Evolutionary conservation across 2,797 vertebrate species (phyloP).

Genomic region (Acanthurus lineatus): DNA sequence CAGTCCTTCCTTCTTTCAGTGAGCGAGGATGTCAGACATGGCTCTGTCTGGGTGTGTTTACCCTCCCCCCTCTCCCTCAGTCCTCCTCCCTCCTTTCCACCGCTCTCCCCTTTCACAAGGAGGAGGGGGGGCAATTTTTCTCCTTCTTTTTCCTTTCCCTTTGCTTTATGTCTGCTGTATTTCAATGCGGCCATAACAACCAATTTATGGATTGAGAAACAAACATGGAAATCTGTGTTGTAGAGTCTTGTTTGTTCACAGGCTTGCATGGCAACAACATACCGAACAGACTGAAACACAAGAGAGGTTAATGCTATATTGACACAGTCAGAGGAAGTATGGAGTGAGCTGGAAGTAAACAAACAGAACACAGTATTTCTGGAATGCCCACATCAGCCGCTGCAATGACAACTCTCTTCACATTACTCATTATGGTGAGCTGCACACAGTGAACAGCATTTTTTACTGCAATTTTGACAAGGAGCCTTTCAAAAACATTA

Average conservation of each 20-base stretch:
- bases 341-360: slow-evolving; percentile 10
- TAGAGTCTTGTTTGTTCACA: no score
- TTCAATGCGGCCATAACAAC: slow-evolving; percentile 46
- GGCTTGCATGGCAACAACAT: slow-evolving; percentile 8
- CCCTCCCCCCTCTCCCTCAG: slow-evolving; percentile 77
- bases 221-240: not conserved
- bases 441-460: not conserved
- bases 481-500: not conserved
- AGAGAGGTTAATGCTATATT: slow-evolving; percentile 54
- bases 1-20: slow-evolving; percentile 74
- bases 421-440: not conserved
- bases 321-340: slow-evolving; percentile 31
- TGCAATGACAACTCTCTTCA: slow-evolving; percentile 44
- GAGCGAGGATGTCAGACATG: slow-evolving; percentile 81
- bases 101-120: slow-evolving; percentile 67
- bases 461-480: slow-evolving; percentile 12
- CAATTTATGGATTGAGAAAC: slow-evolving; percentile 18
- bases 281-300: slow-evolving; percentile 24
- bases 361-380: slow-evolving; percentile 42
- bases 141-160: slow-evolving; percentile 19
- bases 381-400: slow-evolving; percentile 18
- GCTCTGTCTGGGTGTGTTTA: slow-evolving; percentile 81
- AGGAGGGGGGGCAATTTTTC: slow-evolving; percentile 46
- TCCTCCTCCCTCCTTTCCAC: slow-evolving; percentile 69
- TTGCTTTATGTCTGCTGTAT: slow-evolving; percentile 36